Conservation (phyloP, 2,113 vertebrate genomes). For the Eidolon helvum region DNA sequence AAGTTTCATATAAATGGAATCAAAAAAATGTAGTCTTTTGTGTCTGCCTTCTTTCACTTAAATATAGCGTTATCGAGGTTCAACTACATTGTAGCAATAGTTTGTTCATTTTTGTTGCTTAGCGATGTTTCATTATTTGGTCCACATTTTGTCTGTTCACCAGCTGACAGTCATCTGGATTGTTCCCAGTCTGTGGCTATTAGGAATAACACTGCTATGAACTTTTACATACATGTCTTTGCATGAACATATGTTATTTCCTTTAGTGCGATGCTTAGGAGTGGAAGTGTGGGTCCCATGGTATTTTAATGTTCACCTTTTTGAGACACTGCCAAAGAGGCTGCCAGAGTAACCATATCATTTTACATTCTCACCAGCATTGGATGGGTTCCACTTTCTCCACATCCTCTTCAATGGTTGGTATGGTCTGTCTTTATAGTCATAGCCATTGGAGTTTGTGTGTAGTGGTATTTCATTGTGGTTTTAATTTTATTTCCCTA, state of each 20-base stretch:
- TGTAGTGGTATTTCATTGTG: neutral
- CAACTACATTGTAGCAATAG: neutral
- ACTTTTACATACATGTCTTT: neutral
- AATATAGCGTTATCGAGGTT: too few relatives aligned
- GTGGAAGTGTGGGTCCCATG: neutral
- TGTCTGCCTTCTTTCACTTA: neutral
- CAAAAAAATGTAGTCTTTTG: neutral
- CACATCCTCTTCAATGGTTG: neutral
- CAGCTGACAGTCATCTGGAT: neutral
- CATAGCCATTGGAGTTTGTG: neutral
- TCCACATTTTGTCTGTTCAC: neutral
- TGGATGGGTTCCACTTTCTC: neutral
- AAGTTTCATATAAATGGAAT: neutral
- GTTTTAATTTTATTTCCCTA: conserved; percentile 12
- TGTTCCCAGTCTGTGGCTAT: neutral
- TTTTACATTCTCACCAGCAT: neutral
- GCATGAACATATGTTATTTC: neutral
- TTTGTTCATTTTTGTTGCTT: neutral
- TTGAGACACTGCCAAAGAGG: neutral
- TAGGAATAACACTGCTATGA: neutral
- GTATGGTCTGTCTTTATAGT: neutral
- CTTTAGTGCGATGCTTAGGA: neutral
- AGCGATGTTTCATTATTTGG: neutral
- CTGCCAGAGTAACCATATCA: neutral
- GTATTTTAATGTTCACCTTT: neutral